Conservation (phyloP, 1,140 invertebrate species). For the Acyrthosiphon pisum region DNA sequence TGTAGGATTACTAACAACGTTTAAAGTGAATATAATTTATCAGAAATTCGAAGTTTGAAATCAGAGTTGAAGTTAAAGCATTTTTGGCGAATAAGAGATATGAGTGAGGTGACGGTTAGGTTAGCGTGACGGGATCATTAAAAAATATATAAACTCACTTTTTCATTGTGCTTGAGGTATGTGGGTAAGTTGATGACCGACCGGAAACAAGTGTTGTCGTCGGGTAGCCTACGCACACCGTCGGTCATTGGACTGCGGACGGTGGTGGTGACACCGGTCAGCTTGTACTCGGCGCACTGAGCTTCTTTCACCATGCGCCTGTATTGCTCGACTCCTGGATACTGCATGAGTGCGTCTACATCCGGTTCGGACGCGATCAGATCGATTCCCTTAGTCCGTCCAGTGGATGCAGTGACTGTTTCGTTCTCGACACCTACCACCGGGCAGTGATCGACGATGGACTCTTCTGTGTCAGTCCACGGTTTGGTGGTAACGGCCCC, state of each 20-base stretch:
- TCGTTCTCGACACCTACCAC: background rate
- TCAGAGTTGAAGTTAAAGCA: background rate
- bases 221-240: background rate
- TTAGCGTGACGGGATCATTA: background rate
- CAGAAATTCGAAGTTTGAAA: background rate
- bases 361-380: background rate
- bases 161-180: conserved; percentile 79
- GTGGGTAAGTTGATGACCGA: conserved; percentile 84
- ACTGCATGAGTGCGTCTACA: background rate
- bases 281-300: conserved; percentile 63
- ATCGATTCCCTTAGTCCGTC: background rate
- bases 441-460: conserved; percentile 47
- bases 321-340: conserved; percentile 6
- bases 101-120: background rate
- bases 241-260: conserved; percentile 59
- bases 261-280: conserved; percentile 61
- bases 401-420: background rate
- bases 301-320: conserved; percentile 62
- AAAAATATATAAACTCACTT: conserved; percentile 60
- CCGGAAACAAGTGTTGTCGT: conserved; percentile 66
- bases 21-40: background rate
- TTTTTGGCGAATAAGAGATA: background rate
- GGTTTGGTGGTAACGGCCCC: conserved; percentile 10
- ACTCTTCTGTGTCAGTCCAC: conserved; percentile 38
- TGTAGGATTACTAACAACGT: background rate